Evolutionary conservation across 1,140 invertebrate species (phyloP).

Genomic region (Drosophila elegans): DNA sequence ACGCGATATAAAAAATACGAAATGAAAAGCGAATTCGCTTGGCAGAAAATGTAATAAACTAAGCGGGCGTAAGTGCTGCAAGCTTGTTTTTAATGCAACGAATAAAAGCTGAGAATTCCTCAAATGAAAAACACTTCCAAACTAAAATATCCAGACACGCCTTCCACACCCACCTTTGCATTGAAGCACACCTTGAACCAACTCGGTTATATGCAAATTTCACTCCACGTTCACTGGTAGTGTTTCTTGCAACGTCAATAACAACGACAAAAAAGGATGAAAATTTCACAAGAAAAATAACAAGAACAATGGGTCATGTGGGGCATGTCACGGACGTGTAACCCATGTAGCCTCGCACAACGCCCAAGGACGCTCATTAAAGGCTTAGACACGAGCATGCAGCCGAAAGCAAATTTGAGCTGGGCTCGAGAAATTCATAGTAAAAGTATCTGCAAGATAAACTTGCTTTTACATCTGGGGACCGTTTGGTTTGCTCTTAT

Average conservation of each 20-base stretch:
- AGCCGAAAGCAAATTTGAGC: slow-evolving; percentile 42
- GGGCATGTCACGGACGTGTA: slow-evolving; percentile 40
- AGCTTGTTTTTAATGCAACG: slow-evolving; percentile 49
- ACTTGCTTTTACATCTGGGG: slow-evolving; percentile 21
- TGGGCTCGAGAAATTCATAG: slow-evolving; percentile 29
- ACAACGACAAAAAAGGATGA: slow-evolving; percentile 3
- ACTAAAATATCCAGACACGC: slow-evolving; percentile 44
- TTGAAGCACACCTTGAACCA: slow-evolving; percentile 26
- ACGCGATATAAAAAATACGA: slow-evolving; percentile 17
- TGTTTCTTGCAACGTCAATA: slow-evolving; percentile 40
- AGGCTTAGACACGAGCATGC: slow-evolving; percentile 22
- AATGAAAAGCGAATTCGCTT: slow-evolving; percentile 28
- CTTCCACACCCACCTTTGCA: slow-evolving; percentile 9
- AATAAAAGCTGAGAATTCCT: slow-evolving; percentile 26
- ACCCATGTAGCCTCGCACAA: slow-evolving; percentile 12
- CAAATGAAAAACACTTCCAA: slow-evolving; percentile 49
- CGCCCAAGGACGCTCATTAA: slow-evolving; percentile 43
- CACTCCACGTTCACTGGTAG: slow-evolving; percentile 7
- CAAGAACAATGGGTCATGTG: slow-evolving; percentile 39
- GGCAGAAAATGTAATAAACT: slow-evolving; percentile 54
- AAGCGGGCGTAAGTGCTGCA: slow-evolving; percentile 38
- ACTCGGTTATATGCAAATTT: slow-evolving; percentile 43
- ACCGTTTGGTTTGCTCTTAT: slow-evolving; percentile 13
- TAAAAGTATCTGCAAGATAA: slow-evolving; percentile 23
- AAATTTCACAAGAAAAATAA: slow-evolving; percentile 18